Percentiles rank a stretch among this genome's conserved stretches.
These are phyloP conservation scores for Sepioteuthis lessoniana DNA, from an alignment of 2,888 invertebrate species.

Conservation along the genomic window DNA sequence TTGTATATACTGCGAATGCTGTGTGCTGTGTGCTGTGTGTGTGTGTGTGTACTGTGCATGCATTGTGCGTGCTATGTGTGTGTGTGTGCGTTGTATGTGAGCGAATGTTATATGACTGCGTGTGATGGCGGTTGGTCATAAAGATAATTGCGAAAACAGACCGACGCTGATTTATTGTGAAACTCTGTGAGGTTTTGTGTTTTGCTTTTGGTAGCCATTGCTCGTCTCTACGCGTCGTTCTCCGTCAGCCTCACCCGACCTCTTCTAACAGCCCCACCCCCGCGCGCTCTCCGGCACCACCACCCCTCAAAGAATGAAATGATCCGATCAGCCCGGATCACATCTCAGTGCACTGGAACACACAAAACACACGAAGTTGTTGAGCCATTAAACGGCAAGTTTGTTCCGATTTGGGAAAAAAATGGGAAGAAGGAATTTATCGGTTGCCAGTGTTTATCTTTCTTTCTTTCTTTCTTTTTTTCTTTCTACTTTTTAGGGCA, in stretches of 20 bases:
- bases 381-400: not conserved
- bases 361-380: not conserved
- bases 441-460: too few species aligned
- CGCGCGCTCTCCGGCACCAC: not conserved
- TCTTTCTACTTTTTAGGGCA: not conserved
- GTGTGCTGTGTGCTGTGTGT: too few species aligned
- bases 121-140: too few species aligned
- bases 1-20: too few species aligned
- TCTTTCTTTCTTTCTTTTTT: not conserved
- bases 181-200: constrained; percentile 33
- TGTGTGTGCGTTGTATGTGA: too few species aligned
- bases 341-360: not conserved
- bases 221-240: not conserved
- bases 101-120: too few species aligned
- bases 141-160: constrained; percentile 19
- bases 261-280: too few species aligned
- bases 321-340: not conserved
- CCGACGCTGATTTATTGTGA: not conserved
- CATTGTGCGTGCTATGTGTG: too few species aligned
- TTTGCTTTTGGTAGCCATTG: not conserved
- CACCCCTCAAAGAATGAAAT: not conserved
- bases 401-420: not conserved
- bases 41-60: too few species aligned
- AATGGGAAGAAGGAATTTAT: not conserved
- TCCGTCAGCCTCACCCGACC: too few species aligned